Evolutionary conservation across 2,888 invertebrate species (phyloP).

Genomic region (Euproctis similis): DNA sequence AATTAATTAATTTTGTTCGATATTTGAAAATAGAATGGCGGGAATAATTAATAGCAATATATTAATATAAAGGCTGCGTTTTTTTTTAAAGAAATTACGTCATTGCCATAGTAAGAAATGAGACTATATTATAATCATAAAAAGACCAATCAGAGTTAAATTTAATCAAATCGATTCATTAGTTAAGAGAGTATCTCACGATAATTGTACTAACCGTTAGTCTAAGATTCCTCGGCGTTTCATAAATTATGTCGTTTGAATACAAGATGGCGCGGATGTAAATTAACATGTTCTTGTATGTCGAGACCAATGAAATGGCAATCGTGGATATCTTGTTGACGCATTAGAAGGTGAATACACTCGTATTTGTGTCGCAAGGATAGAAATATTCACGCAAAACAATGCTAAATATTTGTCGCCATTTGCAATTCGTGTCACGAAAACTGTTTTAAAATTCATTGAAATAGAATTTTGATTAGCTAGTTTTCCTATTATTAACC

Average conservation of each 20-base stretch:
- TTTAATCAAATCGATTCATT: slow-evolving; percentile 13
- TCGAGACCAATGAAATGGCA: slow-evolving; percentile 33
- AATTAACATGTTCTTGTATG: slow-evolving; percentile 53
- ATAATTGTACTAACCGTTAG: slow-evolving; percentile 51
- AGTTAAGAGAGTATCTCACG: slow-evolving; percentile 15
- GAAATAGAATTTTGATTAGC: slow-evolving; percentile 4
- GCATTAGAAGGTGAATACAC: slow-evolving; percentile 21
- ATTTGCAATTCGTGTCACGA: slow-evolving; percentile 9
- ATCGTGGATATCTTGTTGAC: slow-evolving; percentile 14
- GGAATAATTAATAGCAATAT: too few relatives aligned
- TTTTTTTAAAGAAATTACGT: too few relatives aligned
- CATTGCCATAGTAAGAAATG: too few relatives aligned
- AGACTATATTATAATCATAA: too few relatives aligned
- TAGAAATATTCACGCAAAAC: slow-evolving; percentile 16
- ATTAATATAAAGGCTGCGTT: too few relatives aligned
- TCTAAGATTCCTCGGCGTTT: slow-evolving; percentile 44
- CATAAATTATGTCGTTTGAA: slow-evolving; percentile 54
- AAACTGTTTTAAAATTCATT: slow-evolving; percentile 12
- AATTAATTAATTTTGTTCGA: too few relatives aligned
- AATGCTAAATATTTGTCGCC: too few relatives aligned
- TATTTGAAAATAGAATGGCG: too few relatives aligned
- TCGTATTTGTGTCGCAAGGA: slow-evolving; percentile 17
- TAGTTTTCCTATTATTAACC: slow-evolving; percentile 1
- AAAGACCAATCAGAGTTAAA: too few relatives aligned
- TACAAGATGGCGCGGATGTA: slow-evolving; percentile 48